Evolutionary conservation across 2,113 vertebrate genomes (phyloP).

Genomic region (Otis tarda): DNA sequence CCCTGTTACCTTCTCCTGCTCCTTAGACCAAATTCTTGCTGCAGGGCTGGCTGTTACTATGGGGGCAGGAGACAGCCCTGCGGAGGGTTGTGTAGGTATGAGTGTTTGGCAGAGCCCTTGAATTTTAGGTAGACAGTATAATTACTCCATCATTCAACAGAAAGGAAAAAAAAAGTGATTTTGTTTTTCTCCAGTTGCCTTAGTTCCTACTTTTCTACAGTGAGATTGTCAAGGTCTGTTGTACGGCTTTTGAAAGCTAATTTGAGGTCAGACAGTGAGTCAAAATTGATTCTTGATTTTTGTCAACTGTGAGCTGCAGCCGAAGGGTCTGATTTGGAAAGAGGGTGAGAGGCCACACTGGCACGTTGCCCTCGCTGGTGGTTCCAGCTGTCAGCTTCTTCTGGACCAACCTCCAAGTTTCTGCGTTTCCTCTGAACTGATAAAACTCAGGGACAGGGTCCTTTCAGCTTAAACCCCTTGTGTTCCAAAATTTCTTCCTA

Average conservation of each 20-base stretch:
- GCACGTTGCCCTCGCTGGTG: background rate
- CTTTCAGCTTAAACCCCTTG: background rate
- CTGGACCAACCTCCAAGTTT: background rate
- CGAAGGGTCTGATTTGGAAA: background rate
- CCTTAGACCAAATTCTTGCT: background rate
- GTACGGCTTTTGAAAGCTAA: background rate
- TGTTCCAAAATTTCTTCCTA: background rate
- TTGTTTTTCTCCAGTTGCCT: constrained; percentile 21
- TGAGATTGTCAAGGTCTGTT: background rate
- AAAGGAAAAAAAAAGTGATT: background rate
- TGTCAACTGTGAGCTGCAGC: background rate
- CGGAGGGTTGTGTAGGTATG: background rate
- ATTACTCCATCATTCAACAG: constrained; percentile 21
- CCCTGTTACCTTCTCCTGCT: background rate
- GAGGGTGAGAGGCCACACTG: accelerated
- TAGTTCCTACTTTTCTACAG: background rate
- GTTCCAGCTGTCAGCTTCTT: background rate
- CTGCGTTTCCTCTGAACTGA: background rate
- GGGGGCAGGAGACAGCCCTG: constrained; percentile 3
- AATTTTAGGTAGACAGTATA: background rate
- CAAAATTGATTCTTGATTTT: constrained; percentile 16
- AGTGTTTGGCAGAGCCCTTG: background rate
- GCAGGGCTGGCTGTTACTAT: constrained; percentile 21
- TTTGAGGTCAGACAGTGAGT: constrained; percentile 40
- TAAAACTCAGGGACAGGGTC: background rate